These are phyloP conservation scores for Danio jaintianensis DNA, from an alignment of 2,797 vertebrate species.

Conservation along the genomic window DNA sequence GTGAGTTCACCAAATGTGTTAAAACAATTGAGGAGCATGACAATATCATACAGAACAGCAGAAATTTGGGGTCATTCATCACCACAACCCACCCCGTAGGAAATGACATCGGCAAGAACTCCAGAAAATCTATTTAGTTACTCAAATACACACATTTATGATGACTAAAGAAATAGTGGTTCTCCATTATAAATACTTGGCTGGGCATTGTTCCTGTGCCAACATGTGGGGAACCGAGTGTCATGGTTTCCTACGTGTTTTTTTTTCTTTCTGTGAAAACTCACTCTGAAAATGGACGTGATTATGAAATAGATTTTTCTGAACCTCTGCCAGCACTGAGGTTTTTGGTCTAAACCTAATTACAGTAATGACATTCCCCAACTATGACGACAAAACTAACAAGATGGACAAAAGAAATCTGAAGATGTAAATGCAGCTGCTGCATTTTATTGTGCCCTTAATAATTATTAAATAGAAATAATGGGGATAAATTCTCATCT, in stretches of 20 bases:
- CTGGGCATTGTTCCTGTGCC: constrained; percentile 28
- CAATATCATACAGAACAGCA: constrained; percentile 41
- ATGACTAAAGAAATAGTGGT: constrained; percentile 36
- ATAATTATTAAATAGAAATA: background rate
- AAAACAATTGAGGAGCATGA: constrained; percentile 4
- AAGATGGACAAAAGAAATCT: background rate
- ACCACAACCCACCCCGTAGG: constrained; percentile 52
- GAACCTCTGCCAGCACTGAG: constrained; percentile 17
- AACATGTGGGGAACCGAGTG: constrained; percentile 35
- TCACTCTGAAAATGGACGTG: constrained; percentile 2
- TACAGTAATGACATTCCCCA: constrained; percentile 12
- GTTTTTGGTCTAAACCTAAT: constrained; percentile 23
- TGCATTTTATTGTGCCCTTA: background rate
- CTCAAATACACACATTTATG: constrained; percentile 45
- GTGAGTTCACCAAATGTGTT: background rate
- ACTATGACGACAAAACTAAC: background rate
- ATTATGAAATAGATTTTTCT: constrained; percentile 4
- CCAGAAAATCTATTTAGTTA: constrained; percentile 19
- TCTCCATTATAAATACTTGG: constrained; percentile 23
- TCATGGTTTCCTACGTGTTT: constrained; percentile 15
- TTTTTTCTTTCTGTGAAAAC: constrained; percentile 13
- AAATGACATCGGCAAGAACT: constrained; percentile 44
- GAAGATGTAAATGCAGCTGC: background rate
- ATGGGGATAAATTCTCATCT: background rate
- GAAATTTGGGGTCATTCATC: constrained; percentile 17